Conservation (phyloP, 1,140 invertebrate species). For the Drosophila yakuba region DNA sequence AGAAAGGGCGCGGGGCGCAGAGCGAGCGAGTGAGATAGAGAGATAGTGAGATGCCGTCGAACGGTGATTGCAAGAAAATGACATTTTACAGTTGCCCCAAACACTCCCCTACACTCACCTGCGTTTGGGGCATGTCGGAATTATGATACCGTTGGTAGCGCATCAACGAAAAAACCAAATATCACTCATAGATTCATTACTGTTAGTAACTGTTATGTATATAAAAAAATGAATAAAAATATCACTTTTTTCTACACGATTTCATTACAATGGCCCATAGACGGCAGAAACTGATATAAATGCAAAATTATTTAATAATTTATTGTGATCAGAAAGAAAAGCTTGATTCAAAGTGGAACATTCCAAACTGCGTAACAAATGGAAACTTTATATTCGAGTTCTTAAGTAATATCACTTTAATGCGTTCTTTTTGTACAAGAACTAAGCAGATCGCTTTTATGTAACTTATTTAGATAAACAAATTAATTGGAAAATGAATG, state of each 20-base stretch:
- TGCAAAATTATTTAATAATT: no score
- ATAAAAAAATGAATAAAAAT: no score
- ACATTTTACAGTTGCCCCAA: slow-evolving; percentile 45
- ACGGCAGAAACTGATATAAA: background rate
- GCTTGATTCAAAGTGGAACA: background rate
- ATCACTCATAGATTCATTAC: background rate
- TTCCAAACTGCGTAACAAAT: background rate
- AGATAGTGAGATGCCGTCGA: slow-evolving; percentile 24
- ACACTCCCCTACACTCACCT: slow-evolving; percentile 13
- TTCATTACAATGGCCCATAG: no score
- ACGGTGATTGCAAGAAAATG: slow-evolving; percentile 35
- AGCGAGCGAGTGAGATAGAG: slow-evolving; percentile 7
- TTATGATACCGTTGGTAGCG: background rate
- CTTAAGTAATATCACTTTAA: background rate
- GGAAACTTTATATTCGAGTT: background rate
- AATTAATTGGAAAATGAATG: no score
- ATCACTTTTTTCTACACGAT: no score
- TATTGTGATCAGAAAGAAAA: background rate
- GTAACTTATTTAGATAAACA: background rate
- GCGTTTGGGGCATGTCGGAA: background rate
- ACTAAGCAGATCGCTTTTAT: no score
- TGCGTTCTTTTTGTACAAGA: background rate
- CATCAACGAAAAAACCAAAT: background rate
- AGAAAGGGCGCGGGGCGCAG: no score
- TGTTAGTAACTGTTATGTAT: no score